Base-by-base conservation (phyloP, 2,888 invertebrate species). In the Anorthoa munda region DNA sequence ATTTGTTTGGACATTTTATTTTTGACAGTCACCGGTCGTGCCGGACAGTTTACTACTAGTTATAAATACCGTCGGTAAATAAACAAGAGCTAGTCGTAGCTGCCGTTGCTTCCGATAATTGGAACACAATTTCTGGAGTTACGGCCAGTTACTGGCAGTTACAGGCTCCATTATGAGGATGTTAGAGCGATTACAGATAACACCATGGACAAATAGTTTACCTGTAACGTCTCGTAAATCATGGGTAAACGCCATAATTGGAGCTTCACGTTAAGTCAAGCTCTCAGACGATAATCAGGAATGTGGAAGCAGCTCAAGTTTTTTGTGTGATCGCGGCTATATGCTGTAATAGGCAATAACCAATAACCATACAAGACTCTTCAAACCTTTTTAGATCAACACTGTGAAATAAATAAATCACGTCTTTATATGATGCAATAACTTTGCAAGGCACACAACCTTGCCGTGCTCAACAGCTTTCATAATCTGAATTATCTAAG, bases 171-270 rank as follows among this genome's bases (percentile, higher is more conserved):
- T 88, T 87, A 89, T 77, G 64, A 65, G 79, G 75, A 83, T 82
- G 76, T 88, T 87, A 83, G 79, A 73, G 59, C 78, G 78, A 88
- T 87, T 87, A 86, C 82, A 79, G 79, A 77, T 77, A 85, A 80
- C 80, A 75, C 66, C 53, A 66, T 73, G 66, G 72, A 80, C 79
- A 86, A 87, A 88, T 80, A 84, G 70, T 75, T 76, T 70, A 67
- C 75, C 53, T 70, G 59, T 53, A 66, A 77, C 72, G 50, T 72
- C 71, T 73, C 75, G 81, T 86, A 87, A 87, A 86, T 87, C 87
- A 82, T 74, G 75, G 26, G 66, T 70, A 83, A 78, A 79, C 58
- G 73, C 77, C 81, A 85, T 83, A 87, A 86, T 87, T 78, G 86
- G 77, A 70, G 58, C 51, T 80, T 72, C 86, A 86, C 82, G 79